These are phyloP conservation scores for Drosophila rubida DNA, from an alignment of 2,888 invertebrate genomes.

Conservation along the genomic window DNA sequence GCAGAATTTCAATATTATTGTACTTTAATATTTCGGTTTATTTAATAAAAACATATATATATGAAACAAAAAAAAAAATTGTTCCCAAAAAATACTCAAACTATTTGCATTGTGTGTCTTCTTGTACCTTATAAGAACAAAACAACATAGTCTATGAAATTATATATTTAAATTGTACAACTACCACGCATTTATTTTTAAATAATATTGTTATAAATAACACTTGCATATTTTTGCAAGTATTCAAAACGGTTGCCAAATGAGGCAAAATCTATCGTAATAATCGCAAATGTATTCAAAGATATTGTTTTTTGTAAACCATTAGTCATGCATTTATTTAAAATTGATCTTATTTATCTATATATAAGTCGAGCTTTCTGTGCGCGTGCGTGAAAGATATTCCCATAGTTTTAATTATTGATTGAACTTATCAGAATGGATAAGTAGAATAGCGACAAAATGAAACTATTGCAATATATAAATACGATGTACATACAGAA, in stretches of 20 bases:
- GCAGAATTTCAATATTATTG: slow-evolving; percentile 83
- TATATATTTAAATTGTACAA: slow-evolving; percentile 72
- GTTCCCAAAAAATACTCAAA: slow-evolving; percentile 56
- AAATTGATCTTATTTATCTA: slow-evolving; percentile 61
- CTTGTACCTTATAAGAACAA: slow-evolving; percentile 60
- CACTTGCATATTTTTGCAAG: slow-evolving; percentile 52
- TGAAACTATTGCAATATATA: slow-evolving; percentile 50
- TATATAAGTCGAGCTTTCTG: slow-evolving; percentile 55
- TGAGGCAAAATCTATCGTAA: slow-evolving; percentile 52
- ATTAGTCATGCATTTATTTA: slow-evolving; percentile 57
- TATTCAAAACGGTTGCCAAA: slow-evolving; percentile 50
- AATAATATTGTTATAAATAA: slow-evolving; percentile 74
- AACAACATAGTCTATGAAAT: slow-evolving; percentile 62
- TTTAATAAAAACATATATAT: slow-evolving; percentile 83
- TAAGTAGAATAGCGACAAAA: slow-evolving; percentile 37
- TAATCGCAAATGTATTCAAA: slow-evolving; percentile 65
- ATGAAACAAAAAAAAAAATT: slow-evolving; percentile 75
- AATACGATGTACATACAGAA: slow-evolving; percentile 55
- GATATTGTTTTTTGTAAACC: slow-evolving; percentile 65
- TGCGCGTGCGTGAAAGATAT: slow-evolving; percentile 40
- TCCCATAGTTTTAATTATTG: slow-evolving; percentile 47
- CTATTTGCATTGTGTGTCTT: slow-evolving; percentile 81
- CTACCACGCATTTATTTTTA: slow-evolving; percentile 57
- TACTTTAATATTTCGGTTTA: slow-evolving; percentile 84
- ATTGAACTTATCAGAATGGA: slow-evolving; percentile 53